Percentiles rank a stretch among this genome's conserved stretches.
These are phyloP conservation scores for Stictocephala bisonia DNA, from an alignment of 2,888 invertebrate genomes.

Conservation along the genomic window DNA sequence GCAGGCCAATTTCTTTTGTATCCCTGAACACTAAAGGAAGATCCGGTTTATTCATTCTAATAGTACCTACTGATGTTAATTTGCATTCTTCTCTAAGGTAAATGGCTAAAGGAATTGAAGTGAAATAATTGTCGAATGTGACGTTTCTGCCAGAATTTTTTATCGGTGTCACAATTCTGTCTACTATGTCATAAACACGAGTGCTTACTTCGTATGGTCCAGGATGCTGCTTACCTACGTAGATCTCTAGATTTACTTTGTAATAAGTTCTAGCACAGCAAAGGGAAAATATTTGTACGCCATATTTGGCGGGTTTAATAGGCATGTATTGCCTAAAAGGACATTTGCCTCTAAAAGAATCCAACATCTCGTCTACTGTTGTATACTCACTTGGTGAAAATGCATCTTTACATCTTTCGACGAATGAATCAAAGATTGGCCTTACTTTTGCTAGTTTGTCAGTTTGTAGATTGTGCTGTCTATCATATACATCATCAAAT, in stretches of 20 bases:
- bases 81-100: not conserved
- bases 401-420: not conserved
- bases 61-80: not conserved
- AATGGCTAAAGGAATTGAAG: not conserved
- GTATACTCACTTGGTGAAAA: not conserved
- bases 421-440: not conserved
- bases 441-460: not conserved
- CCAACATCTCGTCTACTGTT: not conserved
- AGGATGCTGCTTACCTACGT: not conserved
- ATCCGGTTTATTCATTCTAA: not conserved
- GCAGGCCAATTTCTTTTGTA: not conserved
- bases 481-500: not conserved
- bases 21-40: not conserved
- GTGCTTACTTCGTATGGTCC: not conserved
- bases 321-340: no score
- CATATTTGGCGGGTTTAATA: no score
- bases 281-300: not conserved
- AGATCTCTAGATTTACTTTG: not conserved
- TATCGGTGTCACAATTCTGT: not conserved
- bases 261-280: not conserved
- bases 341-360: not conserved
- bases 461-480: not conserved
- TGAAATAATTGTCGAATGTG: not conserved
- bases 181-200: not conserved
- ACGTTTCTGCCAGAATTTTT: no score